A percentile compares a stretch with the other conserved stretches of the same genome.
Evolutionary conservation across 2,888 invertebrate species (phyloP).

Genomic region (Nemotelus pantherinus): DNA sequence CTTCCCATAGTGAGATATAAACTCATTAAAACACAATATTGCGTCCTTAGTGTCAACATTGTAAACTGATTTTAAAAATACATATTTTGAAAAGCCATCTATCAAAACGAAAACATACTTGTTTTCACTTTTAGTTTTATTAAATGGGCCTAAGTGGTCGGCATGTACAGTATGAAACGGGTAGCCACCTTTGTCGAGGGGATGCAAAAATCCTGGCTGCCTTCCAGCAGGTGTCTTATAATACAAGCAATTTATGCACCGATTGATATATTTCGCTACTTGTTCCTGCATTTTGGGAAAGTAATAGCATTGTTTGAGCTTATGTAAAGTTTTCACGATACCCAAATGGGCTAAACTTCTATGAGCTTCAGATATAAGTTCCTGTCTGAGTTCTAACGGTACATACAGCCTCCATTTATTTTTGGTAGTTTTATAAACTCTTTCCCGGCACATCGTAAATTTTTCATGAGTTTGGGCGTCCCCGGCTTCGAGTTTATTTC

Average conservation of each 20-base stretch:
- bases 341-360: slow-evolving; percentile 20
- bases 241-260: slow-evolving; percentile 40
- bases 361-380: slow-evolving; percentile 20
- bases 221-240: slow-evolving; percentile 7
- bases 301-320: slow-evolving; percentile 23
- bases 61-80: not conserved
- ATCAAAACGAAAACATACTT: slow-evolving; percentile 29
- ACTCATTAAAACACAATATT: slow-evolving; percentile 39
- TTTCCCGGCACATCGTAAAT: slow-evolving; percentile 12
- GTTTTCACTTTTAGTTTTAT: slow-evolving; percentile 7
- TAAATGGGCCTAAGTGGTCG: slow-evolving; percentile 40
- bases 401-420: slow-evolving; percentile 12
- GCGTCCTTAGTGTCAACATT: slow-evolving; percentile 13
- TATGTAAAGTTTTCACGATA: slow-evolving; percentile 9
- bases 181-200: slow-evolving; percentile 28
- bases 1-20: slow-evolving; percentile 51
- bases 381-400: not conserved
- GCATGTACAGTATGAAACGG: slow-evolving; percentile 36
- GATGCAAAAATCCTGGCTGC: slow-evolving; percentile 40
- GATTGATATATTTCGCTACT: slow-evolving; percentile 6
- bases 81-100: not conserved
- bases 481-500: slow-evolving; percentile 8
- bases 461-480: not conserved
- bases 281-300: slow-evolving; percentile 23
- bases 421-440: slow-evolving; percentile 6